Conservation (phyloP, 2,888 invertebrate genomes). For the Microctonus brassicae region DNA sequence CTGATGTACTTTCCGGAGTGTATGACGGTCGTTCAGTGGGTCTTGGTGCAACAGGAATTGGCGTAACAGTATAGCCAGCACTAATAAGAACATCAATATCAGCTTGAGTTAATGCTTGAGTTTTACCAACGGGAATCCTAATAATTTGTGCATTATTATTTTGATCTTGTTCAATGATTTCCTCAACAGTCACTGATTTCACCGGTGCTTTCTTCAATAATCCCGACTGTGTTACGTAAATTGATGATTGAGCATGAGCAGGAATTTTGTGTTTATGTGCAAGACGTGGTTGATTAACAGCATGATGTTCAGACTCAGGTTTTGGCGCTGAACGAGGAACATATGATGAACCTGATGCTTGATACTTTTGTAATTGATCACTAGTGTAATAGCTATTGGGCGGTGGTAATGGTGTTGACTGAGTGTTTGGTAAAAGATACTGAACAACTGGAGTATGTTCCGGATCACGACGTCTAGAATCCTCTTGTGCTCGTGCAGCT, state of each 20-base stretch:
- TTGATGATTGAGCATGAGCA: slow-evolving; percentile 53
- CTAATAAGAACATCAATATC: slow-evolving; percentile 62
- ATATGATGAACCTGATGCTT: slow-evolving; percentile 60
- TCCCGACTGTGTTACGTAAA: slow-evolving; percentile 63
- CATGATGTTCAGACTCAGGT: slow-evolving; percentile 49
- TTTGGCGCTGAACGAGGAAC: slow-evolving; percentile 60
- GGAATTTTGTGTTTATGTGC: slow-evolving; percentile 61
- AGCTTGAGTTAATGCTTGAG: slow-evolving; percentile 58
- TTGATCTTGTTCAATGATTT: slow-evolving; percentile 60
- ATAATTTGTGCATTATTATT: slow-evolving; percentile 52
- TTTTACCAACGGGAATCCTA: slow-evolving; percentile 55
- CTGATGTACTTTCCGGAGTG: slow-evolving; percentile 48
- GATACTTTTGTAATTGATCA: slow-evolving; percentile 61
- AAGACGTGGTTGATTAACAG: slow-evolving; percentile 60
- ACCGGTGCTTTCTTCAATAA: slow-evolving; percentile 62
- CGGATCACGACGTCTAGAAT: slow-evolving; percentile 59
- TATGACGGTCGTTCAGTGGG: slow-evolving; percentile 53
- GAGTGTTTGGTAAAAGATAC: slow-evolving; percentile 53
- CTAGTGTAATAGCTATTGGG: slow-evolving; percentile 60
- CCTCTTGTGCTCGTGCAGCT: slow-evolving; percentile 58
- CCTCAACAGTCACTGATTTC: slow-evolving; percentile 63
- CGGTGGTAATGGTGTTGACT: slow-evolving; percentile 38
- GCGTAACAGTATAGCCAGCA: slow-evolving; percentile 65
- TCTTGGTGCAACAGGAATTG: slow-evolving; percentile 56
- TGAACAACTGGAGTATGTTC: slow-evolving; percentile 61